Conservation (phyloP, 2,888 invertebrate species). For the Camponotus fellah region DNA sequence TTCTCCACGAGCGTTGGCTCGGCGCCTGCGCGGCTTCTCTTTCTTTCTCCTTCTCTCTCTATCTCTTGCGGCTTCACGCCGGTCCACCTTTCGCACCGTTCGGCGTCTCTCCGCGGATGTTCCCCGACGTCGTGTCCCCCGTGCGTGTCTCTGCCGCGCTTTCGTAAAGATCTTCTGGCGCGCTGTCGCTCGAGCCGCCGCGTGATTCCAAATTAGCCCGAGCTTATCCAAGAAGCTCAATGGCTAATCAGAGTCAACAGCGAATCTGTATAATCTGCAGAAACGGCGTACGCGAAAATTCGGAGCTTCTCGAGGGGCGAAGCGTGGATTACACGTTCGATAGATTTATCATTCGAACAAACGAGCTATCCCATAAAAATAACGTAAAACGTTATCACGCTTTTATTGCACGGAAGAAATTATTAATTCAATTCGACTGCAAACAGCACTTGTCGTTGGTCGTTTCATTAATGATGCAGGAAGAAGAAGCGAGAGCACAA, state of each 20-base stretch:
- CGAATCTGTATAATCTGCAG: not conserved
- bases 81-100: conserved; percentile 10
- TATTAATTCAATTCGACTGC: not conserved
- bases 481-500: not conserved
- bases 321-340: not conserved
- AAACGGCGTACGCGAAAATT: not conserved
- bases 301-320: not conserved
- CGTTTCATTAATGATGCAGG: not conserved
- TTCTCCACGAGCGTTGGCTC: conserved; percentile 71
- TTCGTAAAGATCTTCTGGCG: conserved; percentile 35
- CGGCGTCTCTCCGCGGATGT: conserved; percentile 12
- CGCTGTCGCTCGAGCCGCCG: conserved; percentile 8
- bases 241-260: not conserved
- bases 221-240: conserved; percentile 29
- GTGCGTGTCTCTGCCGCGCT: conserved; percentile 29
- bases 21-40: conserved; percentile 78
- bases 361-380: not conserved
- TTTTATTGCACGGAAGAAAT: not conserved
- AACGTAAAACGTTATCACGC: not conserved
- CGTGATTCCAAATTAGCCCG: conserved; percentile 37
- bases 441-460: not conserved
- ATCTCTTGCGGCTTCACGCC: not conserved
- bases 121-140: conserved; percentile 24
- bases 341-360: conserved; percentile 20
- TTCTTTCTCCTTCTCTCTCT: conserved; percentile 30